Conservation (phyloP, 2,888 invertebrate genomes). For the Aphidoletes aphidimyza region DNA sequence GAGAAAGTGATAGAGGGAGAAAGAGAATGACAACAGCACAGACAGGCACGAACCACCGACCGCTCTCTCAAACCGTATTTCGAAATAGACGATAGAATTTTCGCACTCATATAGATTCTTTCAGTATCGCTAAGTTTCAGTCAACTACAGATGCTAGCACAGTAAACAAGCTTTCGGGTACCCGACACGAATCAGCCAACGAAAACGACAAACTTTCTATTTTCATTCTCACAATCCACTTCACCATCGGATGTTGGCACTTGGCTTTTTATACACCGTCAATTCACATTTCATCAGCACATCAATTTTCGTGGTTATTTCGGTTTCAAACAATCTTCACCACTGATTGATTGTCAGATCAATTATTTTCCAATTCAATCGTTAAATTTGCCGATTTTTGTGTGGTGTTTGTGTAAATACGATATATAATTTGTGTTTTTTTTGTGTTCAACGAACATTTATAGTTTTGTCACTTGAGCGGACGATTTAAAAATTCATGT, state of each 20-base stretch:
- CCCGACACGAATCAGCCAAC: not conserved
- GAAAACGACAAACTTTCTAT: not conserved
- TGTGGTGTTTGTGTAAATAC: no score
- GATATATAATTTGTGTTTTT: no score
- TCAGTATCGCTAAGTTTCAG: slow-evolving; percentile 38
- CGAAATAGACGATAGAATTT: not conserved
- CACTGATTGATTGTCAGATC: no score
- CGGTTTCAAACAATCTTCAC: not conserved
- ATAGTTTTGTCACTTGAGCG: no score
- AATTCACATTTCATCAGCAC: no score
- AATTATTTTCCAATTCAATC: no score
- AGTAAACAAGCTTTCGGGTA: slow-evolving; percentile 44
- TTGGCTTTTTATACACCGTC: no score
- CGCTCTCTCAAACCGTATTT: no score
- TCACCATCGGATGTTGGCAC: no score
- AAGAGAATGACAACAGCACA: not conserved
- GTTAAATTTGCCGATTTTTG: no score
- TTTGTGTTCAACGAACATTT: no score
- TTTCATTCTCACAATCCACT: not conserved
- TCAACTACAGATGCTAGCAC: slow-evolving; percentile 45
- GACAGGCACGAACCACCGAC: not conserved
- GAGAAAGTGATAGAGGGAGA: not conserved
- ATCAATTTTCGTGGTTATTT: not conserved
- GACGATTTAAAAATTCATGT: no score
- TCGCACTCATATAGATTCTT: slow-evolving; percentile 24